These are phyloP conservation scores for Labeo catla DNA, from an alignment of 2,113 vertebrate species.

Conservation along the genomic window DNA sequence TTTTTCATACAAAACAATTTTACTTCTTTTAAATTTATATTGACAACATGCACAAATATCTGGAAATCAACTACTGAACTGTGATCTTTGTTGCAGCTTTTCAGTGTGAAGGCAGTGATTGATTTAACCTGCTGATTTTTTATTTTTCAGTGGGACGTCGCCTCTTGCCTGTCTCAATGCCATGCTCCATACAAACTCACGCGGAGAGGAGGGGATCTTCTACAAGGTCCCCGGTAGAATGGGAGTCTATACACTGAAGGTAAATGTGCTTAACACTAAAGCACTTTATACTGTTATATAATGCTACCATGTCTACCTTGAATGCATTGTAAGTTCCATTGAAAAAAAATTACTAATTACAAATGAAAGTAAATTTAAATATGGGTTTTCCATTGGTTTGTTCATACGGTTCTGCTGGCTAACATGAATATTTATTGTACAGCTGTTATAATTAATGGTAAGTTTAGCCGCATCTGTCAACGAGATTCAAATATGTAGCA, in stretches of 20 bases:
- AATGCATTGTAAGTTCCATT: too few relatives aligned
- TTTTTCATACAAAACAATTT: not conserved
- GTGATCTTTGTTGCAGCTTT: not conserved
- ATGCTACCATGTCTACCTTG: too few relatives aligned
- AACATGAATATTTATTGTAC: too few relatives aligned
- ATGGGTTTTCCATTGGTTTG: too few relatives aligned
- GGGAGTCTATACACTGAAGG: conserved; percentile 99
- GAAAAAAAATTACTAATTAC: too few relatives aligned
- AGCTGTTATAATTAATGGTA: too few relatives aligned
- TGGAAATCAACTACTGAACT: not conserved
- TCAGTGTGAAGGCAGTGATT: not conserved
- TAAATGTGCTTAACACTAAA: conserved; percentile 56
- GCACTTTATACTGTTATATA: too few relatives aligned
- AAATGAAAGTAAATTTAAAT: too few relatives aligned
- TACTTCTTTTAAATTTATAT: not conserved
- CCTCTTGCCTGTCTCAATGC: conserved; percentile 98
- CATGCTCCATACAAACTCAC: conserved; percentile 97
- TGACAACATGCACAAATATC: not conserved
- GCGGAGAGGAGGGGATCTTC: conserved; percentile 98
- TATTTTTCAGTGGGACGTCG: conserved; percentile 86
- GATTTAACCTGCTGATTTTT: not conserved
- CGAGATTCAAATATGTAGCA: not conserved
- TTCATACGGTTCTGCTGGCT: too few relatives aligned
- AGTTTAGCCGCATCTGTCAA: not conserved
- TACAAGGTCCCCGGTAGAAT: conserved; percentile 98